phyloP scores from a whole-genome alignment of 2,797 vertebrate species.

The Urosaurus nigricauda region DNA sequence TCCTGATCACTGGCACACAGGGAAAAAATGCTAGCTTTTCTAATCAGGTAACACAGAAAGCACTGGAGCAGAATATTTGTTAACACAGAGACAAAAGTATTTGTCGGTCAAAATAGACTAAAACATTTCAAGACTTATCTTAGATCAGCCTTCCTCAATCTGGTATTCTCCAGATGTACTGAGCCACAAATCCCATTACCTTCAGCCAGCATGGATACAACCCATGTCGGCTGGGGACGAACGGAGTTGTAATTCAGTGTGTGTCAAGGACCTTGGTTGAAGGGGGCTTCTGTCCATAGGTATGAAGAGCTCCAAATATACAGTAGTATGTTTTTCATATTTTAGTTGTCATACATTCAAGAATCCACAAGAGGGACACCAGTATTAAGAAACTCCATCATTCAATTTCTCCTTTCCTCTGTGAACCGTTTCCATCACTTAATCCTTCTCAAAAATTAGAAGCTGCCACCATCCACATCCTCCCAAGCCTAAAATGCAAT shows the following conservation, averaged over 20 bases:
- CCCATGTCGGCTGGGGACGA: neutral
- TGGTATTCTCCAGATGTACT: too few relatives aligned
- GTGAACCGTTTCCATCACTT: neutral
- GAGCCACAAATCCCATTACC: neutral
- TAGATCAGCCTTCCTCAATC: neutral
- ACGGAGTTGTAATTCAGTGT: neutral
- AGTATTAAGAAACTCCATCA: neutral
- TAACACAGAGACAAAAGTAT: too few relatives aligned
- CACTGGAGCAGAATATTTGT: too few relatives aligned
- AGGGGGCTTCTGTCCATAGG: neutral
- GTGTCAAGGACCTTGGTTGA: neutral
- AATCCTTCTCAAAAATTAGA: neutral
- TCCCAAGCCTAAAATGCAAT: slow-evolving; percentile 6
- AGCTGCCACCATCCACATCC: slow-evolving; percentile 55
- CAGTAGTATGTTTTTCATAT: too few relatives aligned
- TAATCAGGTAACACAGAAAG: too few relatives aligned
- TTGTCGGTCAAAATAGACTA: too few relatives aligned
- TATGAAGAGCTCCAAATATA: neutral
- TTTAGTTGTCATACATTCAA: neutral
- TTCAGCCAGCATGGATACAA: neutral
- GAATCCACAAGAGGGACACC: slow-evolving; percentile 40
- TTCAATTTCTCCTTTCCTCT: neutral
- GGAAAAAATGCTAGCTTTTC: too few relatives aligned
- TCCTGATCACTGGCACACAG: too few relatives aligned
- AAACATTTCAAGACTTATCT: neutral